Evolutionary conservation across 2,797 vertebrate genomes (phyloP), one percentile per base, ranked within the genome.

Genomic region (Naso thynnoides): DNA sequence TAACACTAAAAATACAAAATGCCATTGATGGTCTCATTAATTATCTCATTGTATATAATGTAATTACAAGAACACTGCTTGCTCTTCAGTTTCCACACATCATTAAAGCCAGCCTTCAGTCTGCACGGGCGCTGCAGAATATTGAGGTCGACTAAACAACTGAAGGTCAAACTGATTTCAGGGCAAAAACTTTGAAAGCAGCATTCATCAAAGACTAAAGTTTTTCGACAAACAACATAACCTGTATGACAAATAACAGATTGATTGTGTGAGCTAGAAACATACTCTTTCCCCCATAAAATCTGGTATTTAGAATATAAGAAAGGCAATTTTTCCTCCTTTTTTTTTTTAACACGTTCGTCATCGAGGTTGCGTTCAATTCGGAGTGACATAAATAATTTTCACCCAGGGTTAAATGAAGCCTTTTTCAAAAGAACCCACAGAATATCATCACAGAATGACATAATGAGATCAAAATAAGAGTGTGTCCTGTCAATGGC

Each of bases 21-120:
- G 6, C 67, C 47, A 44, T 19, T 23, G 61, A 56, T 42, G 39
- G 36, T 53, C 71, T 83, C 76, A 64, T 84, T 86, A 79, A 78
- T 76, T 76, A 88, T 68, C 59, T 76, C 65, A 53, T 61, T 82
- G 74, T 75, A 72, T 58, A 36, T 73, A 63, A 79, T 21, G 48
- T 70, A 78, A 85, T 84, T 71, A 78, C 76, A 42, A 49, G 47
- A 70, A 41, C 45, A 67, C 62, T 73, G 79, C 77, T 70, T 18
- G 16, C 47, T 71, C 70, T 53, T 73, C 61, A 68, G 1, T 77
- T 82, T 74, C 9, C 68, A 74, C 58, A 67, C 74, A 68, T 87
- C 79, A 79, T 82, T 81, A 82, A 72, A 78, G 64, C 2, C 6
- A 79, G 69, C 38, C n/a, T 6, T 63, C 23, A 52, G 27, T 67